A percentile compares a stretch with the other conserved stretches of the same genome.
Conservation (phyloP, 1,140 invertebrate genomes). For the Platorchestia sp. region DNA sequence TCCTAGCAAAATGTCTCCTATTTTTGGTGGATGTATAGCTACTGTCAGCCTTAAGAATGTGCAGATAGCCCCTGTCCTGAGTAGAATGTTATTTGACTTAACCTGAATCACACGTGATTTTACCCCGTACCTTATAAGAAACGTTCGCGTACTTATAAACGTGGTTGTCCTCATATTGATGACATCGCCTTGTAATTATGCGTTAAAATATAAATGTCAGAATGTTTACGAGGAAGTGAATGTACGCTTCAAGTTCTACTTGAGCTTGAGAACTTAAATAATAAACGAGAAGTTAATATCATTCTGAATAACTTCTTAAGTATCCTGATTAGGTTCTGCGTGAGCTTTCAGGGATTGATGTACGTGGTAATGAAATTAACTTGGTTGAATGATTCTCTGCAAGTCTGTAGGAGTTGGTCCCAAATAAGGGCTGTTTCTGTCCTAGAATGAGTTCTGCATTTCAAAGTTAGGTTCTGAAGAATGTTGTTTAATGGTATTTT, state of each 20-base stretch:
- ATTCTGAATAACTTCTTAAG: neutral
- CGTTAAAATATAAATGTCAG: neutral
- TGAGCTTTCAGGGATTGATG: neutral
- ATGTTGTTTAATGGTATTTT: neutral
- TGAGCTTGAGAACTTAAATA: neutral
- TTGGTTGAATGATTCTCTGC: neutral
- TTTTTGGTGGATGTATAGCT: neutral
- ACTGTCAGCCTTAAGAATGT: neutral
- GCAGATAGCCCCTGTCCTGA: neutral
- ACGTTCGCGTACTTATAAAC: neutral
- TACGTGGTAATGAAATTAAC: neutral
- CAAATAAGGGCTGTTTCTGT: neutral
- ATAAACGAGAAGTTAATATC: neutral
- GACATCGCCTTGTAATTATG: neutral
- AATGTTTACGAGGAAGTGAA: neutral
- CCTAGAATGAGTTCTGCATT: neutral
- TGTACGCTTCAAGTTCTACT: neutral
- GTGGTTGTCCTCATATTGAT: slow-evolving; percentile 16
- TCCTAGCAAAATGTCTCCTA: neutral
- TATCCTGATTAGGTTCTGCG: neutral
- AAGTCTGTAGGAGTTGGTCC: neutral
- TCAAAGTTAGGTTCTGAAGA: neutral
- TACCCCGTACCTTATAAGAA: neutral
- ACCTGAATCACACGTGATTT: slow-evolving; percentile 45
- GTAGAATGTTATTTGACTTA: neutral